Conservation (phyloP, 2,113 vertebrate species). For the Plecturocebus donacophilus region DNA sequence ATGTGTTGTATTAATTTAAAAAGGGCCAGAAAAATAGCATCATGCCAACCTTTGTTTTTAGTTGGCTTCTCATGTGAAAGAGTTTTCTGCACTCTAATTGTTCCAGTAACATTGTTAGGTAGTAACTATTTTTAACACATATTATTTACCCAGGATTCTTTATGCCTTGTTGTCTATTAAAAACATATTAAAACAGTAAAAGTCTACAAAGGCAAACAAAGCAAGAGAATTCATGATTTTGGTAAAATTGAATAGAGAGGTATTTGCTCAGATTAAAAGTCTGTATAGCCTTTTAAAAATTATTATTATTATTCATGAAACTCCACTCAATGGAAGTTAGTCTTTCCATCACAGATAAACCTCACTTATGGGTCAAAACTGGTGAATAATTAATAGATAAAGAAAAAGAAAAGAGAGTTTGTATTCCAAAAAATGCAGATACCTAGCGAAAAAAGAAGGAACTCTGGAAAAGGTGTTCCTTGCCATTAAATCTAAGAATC, state of each 20-base stretch:
- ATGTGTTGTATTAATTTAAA: conserved; percentile 64
- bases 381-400: neutral
- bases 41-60: conserved; percentile 71
- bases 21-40: conserved; percentile 55
- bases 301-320: neutral
- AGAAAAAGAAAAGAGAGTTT: neutral
- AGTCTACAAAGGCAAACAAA: conserved; percentile 12
- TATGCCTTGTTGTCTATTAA: conserved; percentile 57
- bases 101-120: conserved; percentile 74
- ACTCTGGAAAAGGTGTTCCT: conserved; percentile 51
- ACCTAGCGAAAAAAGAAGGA: neutral
- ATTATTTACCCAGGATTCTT: conserved; percentile 62
- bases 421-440: neutral
- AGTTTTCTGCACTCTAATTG: conserved; percentile 69
- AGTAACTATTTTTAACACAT: conserved; percentile 74
- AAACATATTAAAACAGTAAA: conserved; percentile 64
- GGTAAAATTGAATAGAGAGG: conserved; percentile 12
- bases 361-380: conserved; percentile 29
- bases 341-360: conserved; percentile 13
- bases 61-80: conserved; percentile 60
- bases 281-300: neutral
- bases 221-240: conserved; percentile 29
- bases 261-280: conserved; percentile 29
- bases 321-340: neutral
- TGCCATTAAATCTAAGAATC: neutral